phyloP scores from a whole-genome alignment of 2,888 invertebrate genomes.

The Eupithecia inturbata region DNA sequence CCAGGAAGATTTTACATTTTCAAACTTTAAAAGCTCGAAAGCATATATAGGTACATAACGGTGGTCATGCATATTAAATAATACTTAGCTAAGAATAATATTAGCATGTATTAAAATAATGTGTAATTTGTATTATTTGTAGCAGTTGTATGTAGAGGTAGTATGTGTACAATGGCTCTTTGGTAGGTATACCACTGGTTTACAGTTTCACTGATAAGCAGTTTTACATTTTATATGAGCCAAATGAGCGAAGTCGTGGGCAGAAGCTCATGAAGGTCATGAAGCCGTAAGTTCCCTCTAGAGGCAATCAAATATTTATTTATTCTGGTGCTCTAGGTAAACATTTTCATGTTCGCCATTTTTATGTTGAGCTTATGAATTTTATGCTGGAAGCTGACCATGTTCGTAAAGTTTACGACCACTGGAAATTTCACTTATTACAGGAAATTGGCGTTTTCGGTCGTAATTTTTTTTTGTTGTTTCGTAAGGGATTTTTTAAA shows the following conservation, averaged over 20 bases:
- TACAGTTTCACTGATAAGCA: too few relatives aligned
- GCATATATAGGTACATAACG: too few relatives aligned
- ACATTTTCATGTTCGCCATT: conserved; percentile 11
- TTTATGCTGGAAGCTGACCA: conserved; percentile 6
- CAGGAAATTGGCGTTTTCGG: conserved; percentile 6
- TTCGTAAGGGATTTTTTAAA: neutral
- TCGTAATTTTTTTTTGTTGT: neutral
- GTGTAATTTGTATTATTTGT: too few relatives aligned
- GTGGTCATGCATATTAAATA: too few relatives aligned
- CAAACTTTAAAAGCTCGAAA: too few relatives aligned
- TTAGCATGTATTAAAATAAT: too few relatives aligned
- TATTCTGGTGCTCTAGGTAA: neutral
- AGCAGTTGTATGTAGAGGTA: too few relatives aligned
- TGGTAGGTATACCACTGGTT: too few relatives aligned
- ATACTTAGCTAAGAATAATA: too few relatives aligned
- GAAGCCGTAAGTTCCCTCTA: neutral
- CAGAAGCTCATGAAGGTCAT: neutral
- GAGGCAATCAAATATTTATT: neutral
- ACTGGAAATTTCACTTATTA: conserved; percentile 10
- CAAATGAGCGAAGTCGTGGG: neutral
- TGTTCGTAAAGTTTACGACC: conserved; percentile 15
- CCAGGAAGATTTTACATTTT: too few relatives aligned
- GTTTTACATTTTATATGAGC: neutral
- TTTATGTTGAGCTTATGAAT: conserved; percentile 13
- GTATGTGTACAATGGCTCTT: too few relatives aligned